phyloP scores from a whole-genome alignment of 1,140 invertebrate genomes.

The Sarcophaga peregrina region DNA sequence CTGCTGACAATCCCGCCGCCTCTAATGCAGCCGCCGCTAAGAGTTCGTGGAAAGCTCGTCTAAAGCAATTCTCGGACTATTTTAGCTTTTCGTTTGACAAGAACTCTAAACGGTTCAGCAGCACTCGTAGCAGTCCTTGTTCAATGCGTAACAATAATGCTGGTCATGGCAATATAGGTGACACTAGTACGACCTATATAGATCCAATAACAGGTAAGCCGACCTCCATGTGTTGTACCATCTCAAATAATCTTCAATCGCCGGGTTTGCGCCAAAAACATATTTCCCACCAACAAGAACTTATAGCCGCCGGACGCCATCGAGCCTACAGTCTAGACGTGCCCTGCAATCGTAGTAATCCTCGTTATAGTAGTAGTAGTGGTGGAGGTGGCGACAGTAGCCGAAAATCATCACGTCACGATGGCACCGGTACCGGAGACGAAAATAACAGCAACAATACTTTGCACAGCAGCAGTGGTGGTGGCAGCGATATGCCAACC shows the following conservation, averaged over 20 bases:
- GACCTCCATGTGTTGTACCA: constrained; percentile 55
- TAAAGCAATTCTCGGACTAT: constrained; percentile 64
- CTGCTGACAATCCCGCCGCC: constrained; percentile 43
- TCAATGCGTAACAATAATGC: constrained; percentile 55
- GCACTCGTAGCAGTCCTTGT: constrained; percentile 60
- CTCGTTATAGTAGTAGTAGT: constrained; percentile 48
- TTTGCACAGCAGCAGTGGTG: constrained; percentile 56
- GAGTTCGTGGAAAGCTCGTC: constrained; percentile 57
- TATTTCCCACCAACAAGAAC: constrained; percentile 44
- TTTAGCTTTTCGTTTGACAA: constrained; percentile 65
- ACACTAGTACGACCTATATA: background rate
- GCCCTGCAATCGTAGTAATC: constrained; percentile 51
- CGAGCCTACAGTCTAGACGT: constrained; percentile 65
- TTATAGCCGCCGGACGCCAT: constrained; percentile 49
- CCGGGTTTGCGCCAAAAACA: constrained; percentile 37
- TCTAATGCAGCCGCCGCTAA: constrained; percentile 42
- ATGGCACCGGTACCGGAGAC: constrained; percentile 45
- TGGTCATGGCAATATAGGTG: background rate
- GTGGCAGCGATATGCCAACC: constrained; percentile 50
- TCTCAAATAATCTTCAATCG: constrained; percentile 54
- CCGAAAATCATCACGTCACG: constrained; percentile 59
- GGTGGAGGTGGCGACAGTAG: constrained; percentile 53
- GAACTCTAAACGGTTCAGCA: constrained; percentile 61
- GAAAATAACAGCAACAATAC: constrained; percentile 60
- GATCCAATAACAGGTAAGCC: constrained; percentile 41